A percentile compares a stretch with the other conserved stretches of the same genome.
Conservation (phyloP, 2,797 vertebrate genomes). For the Sebastes vulpes region DNA sequence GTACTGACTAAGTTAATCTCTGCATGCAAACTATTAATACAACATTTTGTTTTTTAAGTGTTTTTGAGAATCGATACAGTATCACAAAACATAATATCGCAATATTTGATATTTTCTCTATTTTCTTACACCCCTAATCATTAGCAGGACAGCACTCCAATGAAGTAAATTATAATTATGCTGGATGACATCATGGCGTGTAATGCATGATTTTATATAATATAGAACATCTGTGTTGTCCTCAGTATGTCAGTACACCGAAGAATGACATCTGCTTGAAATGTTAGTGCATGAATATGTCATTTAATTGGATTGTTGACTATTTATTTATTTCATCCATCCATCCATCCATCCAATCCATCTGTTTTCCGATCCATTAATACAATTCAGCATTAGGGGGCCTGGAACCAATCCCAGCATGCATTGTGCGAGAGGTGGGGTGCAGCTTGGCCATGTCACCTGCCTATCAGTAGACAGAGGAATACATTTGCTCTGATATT, state of each 20-base stretch:
- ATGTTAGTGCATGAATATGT: not conserved
- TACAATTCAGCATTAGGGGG: not conserved
- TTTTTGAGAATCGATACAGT: no score
- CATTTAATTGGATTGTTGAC: not conserved
- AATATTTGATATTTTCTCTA: no score
- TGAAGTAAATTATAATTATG: not conserved
- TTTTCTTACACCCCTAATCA: not conserved
- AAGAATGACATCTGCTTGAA: not conserved
- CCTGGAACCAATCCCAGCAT: not conserved
- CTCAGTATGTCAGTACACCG: not conserved
- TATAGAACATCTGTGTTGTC: not conserved
- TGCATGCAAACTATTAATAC: no score
- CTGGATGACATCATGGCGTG: not conserved
- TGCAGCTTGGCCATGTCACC: not conserved
- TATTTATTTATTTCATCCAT: not conserved
- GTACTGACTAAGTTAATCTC: no score
- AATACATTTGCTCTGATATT: not conserved
- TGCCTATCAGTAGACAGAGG: not conserved
- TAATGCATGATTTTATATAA: not conserved
- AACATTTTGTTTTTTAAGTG: rapidly evolving
- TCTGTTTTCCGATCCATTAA: not conserved
- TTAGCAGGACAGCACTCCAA: not conserved
- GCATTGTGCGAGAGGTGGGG: not conserved
- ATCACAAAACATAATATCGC: no score
- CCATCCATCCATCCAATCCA: not conserved